These are phyloP conservation scores for Vulpes ferrilata DNA, from an alignment of 2,113 vertebrate species.

Conservation along the genomic window DNA sequence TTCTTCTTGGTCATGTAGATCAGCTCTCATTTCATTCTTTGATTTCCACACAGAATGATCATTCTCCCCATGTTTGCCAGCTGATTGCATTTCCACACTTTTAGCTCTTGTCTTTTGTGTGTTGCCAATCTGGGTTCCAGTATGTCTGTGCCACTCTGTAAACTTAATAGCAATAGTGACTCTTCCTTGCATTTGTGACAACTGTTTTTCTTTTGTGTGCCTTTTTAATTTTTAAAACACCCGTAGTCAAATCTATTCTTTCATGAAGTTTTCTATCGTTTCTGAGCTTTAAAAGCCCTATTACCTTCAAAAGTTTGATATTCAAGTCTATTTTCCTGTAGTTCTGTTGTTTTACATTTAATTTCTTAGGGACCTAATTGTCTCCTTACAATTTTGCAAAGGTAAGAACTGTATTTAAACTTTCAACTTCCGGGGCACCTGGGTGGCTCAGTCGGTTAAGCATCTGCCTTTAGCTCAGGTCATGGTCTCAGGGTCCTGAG, in stretches of 20 bases:
- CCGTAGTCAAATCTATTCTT: not conserved
- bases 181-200: not conserved
- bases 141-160: not conserved
- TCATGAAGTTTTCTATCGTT: not conserved
- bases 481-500: too few relatives aligned
- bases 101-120: not conserved
- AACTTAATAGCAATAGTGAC: not conserved
- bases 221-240: slow-evolving; percentile 19
- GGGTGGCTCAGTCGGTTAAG: too few relatives aligned
- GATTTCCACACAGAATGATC: not conserved
- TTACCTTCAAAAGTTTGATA: not conserved
- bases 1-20: not conserved
- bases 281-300: not conserved
- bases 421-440: not conserved
- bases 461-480: too few relatives aligned
- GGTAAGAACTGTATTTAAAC: not conserved
- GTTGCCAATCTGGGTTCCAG: not conserved
- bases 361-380: slow-evolving; percentile 6
- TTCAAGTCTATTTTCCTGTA: not conserved
- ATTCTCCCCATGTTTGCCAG: not conserved
- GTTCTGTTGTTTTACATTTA: not conserved
- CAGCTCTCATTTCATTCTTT: not conserved
- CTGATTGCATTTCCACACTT: not conserved
- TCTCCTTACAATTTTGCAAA: not conserved
- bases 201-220: not conserved